Evolutionary conservation across 1,140 invertebrate species (phyloP).

Genomic region (Pseudomyrmex sp.): DNA sequence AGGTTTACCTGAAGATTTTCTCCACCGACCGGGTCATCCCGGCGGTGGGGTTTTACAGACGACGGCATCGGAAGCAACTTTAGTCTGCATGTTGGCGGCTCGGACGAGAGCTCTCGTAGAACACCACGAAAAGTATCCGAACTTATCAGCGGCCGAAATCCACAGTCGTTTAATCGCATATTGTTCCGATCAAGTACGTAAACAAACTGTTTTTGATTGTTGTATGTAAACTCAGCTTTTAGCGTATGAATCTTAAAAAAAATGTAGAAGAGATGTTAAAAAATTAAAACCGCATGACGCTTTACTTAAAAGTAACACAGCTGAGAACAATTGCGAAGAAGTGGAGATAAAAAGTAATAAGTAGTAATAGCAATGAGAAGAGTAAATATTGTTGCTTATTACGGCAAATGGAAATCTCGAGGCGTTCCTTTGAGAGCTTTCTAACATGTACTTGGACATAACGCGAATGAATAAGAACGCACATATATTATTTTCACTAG

Average conservation of each 20-base stretch:
- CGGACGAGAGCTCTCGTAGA: slow-evolving; percentile 92
- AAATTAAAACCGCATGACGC: not conserved
- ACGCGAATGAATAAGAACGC: slow-evolving; percentile 6
- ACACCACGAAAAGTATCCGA: slow-evolving; percentile 87
- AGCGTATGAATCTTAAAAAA: not conserved
- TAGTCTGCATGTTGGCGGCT: slow-evolving; percentile 95
- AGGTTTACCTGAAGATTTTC: slow-evolving; percentile 94
- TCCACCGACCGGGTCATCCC: slow-evolving; percentile 90
- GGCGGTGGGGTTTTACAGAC: slow-evolving; percentile 98
- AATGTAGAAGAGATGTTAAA: not conserved
- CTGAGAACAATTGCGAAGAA: slow-evolving; percentile 38
- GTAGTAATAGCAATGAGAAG: not conserved
- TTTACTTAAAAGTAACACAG: slow-evolving; percentile 32
- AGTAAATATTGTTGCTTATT: slow-evolving; percentile 19
- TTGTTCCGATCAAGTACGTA: slow-evolving; percentile 93
- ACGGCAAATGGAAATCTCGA: slow-evolving; percentile 1
- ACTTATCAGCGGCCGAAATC: slow-evolving; percentile 94
- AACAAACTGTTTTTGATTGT: not conserved
- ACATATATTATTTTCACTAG: not conserved
- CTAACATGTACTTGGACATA: slow-evolving; percentile 11
- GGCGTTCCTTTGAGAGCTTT: slow-evolving; percentile 28
- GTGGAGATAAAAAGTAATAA: slow-evolving; percentile 27
- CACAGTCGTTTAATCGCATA: slow-evolving; percentile 97
- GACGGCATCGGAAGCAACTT: slow-evolving; percentile 96
- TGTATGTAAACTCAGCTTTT: no score